Percentiles rank a stretch among this genome's conserved stretches.
phyloP scores from a whole-genome alignment of 2,888 invertebrate genomes.

The Spodoptera littoralis region DNA sequence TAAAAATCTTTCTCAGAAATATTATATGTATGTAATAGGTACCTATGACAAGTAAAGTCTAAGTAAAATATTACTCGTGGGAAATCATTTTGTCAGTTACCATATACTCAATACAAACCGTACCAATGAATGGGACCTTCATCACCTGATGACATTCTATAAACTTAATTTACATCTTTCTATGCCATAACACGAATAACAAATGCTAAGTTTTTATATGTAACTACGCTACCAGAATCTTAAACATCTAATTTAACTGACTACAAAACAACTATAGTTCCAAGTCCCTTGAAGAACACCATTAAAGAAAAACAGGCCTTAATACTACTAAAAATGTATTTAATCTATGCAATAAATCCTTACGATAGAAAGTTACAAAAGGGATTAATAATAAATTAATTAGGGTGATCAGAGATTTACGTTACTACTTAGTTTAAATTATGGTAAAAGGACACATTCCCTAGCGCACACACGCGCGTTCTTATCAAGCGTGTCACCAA shows the following conservation, averaged over 20 bases:
- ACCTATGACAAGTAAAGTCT: slow-evolving; percentile 2
- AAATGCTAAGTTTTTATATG: slow-evolving; percentile 52
- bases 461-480: slow-evolving; percentile 58
- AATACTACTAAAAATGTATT: slow-evolving; percentile 31
- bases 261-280: slow-evolving; percentile 20
- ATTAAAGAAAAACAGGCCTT: slow-evolving; percentile 44
- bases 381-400: slow-evolving; percentile 56
- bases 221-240: slow-evolving; percentile 58
- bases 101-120: slow-evolving; percentile 9
- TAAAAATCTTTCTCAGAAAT: slow-evolving; percentile 30
- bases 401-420: slow-evolving; percentile 57
- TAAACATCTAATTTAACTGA: slow-evolving; percentile 54
- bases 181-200: slow-evolving; percentile 59
- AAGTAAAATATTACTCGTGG: slow-evolving; percentile 14
- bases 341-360: slow-evolving; percentile 40
- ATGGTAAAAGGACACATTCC: slow-evolving; percentile 68
- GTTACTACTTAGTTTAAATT: slow-evolving; percentile 61
- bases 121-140: slow-evolving; percentile 7
- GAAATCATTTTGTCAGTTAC: slow-evolving; percentile 23
- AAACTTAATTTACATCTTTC: slow-evolving; percentile 58
- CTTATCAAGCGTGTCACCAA: slow-evolving; percentile 67
- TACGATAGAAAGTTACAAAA: slow-evolving; percentile 47
- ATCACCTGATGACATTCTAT: slow-evolving; percentile 6
- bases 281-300: slow-evolving; percentile 2
- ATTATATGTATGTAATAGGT: no score